A percentile compares a stretch with the other conserved stretches of the same genome.
These are phyloP conservation scores for Dipus sagitta DNA, from an alignment of 2,797 vertebrate species.

Conservation along the genomic window DNA sequence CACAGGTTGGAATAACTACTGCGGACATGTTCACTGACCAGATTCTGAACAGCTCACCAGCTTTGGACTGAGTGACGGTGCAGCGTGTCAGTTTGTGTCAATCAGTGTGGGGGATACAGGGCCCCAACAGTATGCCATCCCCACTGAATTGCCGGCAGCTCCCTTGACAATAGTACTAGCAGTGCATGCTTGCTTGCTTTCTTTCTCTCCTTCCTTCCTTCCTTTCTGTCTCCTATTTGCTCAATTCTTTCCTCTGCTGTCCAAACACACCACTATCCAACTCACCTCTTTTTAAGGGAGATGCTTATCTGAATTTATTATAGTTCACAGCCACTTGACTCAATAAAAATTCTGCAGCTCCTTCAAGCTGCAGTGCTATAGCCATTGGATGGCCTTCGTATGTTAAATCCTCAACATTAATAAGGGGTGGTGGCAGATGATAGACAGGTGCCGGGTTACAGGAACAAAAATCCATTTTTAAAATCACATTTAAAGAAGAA, in stretches of 20 bases:
- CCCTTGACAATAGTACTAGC: too few relatives aligned
- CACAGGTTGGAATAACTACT: conserved; percentile 52
- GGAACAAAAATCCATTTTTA: conserved; percentile 54
- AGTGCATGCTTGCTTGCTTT: too few relatives aligned
- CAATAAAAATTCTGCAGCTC: conserved; percentile 55
- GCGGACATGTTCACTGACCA: background rate
- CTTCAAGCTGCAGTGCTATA: background rate
- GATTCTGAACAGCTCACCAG: background rate
- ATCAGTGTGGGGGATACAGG: background rate
- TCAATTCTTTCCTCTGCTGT: background rate
- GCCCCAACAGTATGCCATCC: background rate
- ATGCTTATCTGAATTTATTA: conserved; percentile 1
- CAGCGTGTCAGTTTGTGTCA: background rate
- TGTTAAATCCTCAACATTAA: conserved; percentile 8
- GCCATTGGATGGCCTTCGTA: background rate
- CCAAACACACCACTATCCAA: background rate
- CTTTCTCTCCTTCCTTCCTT: too few relatives aligned
- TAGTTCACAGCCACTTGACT: conserved; percentile 12
- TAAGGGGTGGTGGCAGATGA: background rate
- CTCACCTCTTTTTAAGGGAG: conserved; percentile 44
- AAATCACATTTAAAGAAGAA: conserved; percentile 62
- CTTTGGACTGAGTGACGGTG: background rate
- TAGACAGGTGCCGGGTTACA: conserved; percentile 32
- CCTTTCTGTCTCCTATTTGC: background rate
- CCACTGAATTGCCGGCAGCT: background rate